These are phyloP conservation scores for Ennomos erosarius DNA, from an alignment of 2,888 invertebrate genomes.

Conservation along the genomic window DNA sequence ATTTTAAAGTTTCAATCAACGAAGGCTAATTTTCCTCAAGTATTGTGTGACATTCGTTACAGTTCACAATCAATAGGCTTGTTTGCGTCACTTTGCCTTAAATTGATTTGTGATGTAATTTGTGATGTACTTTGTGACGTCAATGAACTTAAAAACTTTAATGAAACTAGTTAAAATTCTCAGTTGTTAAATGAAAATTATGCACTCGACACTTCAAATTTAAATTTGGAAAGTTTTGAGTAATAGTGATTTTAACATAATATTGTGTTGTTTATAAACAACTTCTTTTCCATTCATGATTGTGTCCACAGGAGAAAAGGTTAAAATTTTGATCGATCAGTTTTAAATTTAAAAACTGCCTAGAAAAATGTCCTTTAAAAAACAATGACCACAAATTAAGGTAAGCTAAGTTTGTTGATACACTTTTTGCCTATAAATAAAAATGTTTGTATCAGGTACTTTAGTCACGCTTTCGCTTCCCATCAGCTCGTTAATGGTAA, in stretches of 20 bases:
- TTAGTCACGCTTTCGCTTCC: constrained; percentile 26
- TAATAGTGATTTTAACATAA: too few relatives aligned
- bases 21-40: constrained; percentile 10
- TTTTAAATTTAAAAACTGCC: too few relatives aligned
- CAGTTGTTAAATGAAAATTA: too few relatives aligned
- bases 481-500: constrained; percentile 18
- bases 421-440: constrained; percentile 14
- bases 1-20: constrained; percentile 1
- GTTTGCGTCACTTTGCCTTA: constrained; percentile 3
- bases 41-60: constrained; percentile 19
- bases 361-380: neutral
- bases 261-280: too few relatives aligned
- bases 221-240: too few relatives aligned
- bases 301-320: too few relatives aligned
- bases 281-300: too few relatives aligned
- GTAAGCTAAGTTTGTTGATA: neutral
- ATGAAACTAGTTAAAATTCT: too few relatives aligned
- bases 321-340: too few relatives aligned
- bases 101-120: constrained; percentile 4
- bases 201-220: too few relatives aligned
- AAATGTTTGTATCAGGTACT: constrained; percentile 12
- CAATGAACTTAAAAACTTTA: neutral
- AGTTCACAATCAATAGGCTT: constrained; percentile 1
- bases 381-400: neutral
- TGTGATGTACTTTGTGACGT: constrained; percentile 5